Base-by-base conservation (phyloP, 2,888 invertebrate genomes). In the Frankliniella intonsa region DNA sequence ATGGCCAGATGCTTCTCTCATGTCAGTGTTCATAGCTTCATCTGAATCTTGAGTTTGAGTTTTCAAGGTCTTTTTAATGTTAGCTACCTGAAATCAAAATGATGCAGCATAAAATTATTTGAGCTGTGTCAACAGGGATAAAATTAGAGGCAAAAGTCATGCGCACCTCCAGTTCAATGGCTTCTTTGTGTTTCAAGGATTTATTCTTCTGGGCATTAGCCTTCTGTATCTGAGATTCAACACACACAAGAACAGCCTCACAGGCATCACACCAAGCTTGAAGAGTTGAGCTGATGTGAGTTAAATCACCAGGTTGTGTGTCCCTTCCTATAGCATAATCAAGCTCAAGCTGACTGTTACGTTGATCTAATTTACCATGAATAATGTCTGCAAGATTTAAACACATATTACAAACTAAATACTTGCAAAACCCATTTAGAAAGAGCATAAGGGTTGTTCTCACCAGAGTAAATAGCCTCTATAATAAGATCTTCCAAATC, bases 401-500 rank as follows among this genome's bases (percentile, higher is more conserved):
- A 22, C 86, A 27, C 5, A 17, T 80, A 12, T 50, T 19, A 50
- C 12, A 25, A 69, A 79, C 49, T 17, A 62, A 62, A 62, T 19
- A 17, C 55, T 17, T 12, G 55, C 7, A 17, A 17, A 51, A 11
- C 10, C 80, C 50, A 51, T 9, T 80, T 25, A 12, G 27, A 80
- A n/a, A 80, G 81, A 76, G 55, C 38, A 38, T 38, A 5, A 3
- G 80, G 51, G n/a, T 50, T 3, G 80, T 76, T 84, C 87, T 86
- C 86, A 94, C 95, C 95, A 84, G 97, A 96, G 90, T 98, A 98
- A 86, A 98, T 96, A n/a, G 97, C 97, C 90, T 98, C 98, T 86
- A 99, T 98, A 83, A 98, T 98, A 82, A 98, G 91, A 90, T 98
- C 98, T 89, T 99, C 98, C 84, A 99, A 89, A 87, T 97, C 96